Evolutionary conservation across 2,888 invertebrate genomes (phyloP).

Genomic region (Pristionchus entomophagus): DNA sequence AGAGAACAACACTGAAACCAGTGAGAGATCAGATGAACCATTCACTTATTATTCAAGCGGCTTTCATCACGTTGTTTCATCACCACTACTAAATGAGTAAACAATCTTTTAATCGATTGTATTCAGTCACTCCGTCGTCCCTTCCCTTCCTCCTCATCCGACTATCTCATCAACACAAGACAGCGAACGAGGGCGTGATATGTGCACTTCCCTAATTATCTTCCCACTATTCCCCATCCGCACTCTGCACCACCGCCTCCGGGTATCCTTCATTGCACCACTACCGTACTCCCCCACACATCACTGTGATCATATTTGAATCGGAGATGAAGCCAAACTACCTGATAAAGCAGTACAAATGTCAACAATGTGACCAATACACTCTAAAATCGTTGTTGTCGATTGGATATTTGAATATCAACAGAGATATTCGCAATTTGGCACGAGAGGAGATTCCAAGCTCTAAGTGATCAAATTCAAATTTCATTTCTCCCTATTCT

Average conservation of each 20-base stretch:
- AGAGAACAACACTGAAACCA: neutral
- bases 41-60: no score
- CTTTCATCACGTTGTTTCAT: neutral
- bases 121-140: neutral
- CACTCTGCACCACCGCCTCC: conserved; percentile 1
- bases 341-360: conserved; percentile 37
- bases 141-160: neutral
- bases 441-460: no score
- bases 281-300: neutral
- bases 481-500: neutral
- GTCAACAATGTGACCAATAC: neutral
- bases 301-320: neutral
- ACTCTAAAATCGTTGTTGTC: neutral
- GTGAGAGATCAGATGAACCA: neutral
- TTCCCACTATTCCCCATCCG: neutral
- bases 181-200: conserved; percentile 7
- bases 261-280: conserved; percentile 16
- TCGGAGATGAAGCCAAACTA: conserved; percentile 4
- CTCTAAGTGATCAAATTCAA: no score
- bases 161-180: conserved; percentile 11
- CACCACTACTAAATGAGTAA: neutral
- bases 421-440: neutral
- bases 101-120: neutral
- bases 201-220: neutral
- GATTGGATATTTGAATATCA: neutral